Base-by-base conservation (phyloP, 30 jellyfish, hydroid and myxozoan species). In the Sanderia malayensis region DNA sequence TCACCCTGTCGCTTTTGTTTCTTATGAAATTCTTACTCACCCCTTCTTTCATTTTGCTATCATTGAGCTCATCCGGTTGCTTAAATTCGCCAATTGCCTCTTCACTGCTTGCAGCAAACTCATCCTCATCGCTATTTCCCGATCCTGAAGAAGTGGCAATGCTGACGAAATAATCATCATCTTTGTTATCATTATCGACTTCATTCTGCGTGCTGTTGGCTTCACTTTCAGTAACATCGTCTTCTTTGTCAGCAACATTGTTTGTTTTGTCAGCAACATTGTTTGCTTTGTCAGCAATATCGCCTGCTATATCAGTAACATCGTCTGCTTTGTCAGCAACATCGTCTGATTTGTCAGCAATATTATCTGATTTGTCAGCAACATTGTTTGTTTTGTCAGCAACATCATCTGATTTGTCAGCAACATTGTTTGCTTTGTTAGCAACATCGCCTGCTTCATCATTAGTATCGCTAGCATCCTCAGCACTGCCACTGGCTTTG, bases 401-500 rank as follows among this genome's bases (percentile, higher is more conserved):
- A 15, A 8, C 15, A 41, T 41, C 15, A 15, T 15, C 15, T 41
- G 55, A 8, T 6, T 41, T 41, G 55, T 8, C 55, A 41, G 15
- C 15, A 41, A 15, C 15, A 41, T 41, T 15, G 55, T 15, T 15
- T 41, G 55, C 55, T 6, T 15, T 41, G 55, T 41, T 52, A 37
- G 0, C n/a, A 13, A 0, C 46, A 37, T 46, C 81, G 31, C 26
- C 66, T 27, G 19, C 46, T 31, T 0, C 3, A 7, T 11, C 20
- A 31, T 7, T 33, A 33, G 20, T 21, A 18, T 25, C 46, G 19
- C 63, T 31, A 10, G 24, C 33, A 22, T 31, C 70, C 10, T 29
- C 31, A 18, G 77, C 77, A 45, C 68, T 73, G 58, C 85, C 74
- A 58, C 64, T 47, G 15, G 45, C 86, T 17, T 41, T 53, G 22